Evolutionary conservation across 2,113 vertebrate genomes (phyloP).

Genomic region (Rhinolophus ferrumequinum): DNA sequence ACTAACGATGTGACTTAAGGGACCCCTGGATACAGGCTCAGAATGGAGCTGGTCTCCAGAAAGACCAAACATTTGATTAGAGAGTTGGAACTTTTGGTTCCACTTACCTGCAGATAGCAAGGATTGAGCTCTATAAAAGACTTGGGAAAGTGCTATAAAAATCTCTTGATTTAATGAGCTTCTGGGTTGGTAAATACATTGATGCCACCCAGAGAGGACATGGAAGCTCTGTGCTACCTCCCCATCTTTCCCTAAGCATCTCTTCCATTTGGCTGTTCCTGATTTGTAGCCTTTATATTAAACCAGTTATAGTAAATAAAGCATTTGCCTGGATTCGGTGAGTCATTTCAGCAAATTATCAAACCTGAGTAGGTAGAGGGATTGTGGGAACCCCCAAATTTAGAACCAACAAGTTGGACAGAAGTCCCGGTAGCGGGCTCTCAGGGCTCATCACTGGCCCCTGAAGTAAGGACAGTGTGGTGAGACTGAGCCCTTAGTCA

Average conservation of each 20-base stretch:
- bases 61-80: neutral
- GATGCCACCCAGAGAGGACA: neutral
- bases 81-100: neutral
- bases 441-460: neutral
- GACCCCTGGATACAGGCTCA: neutral
- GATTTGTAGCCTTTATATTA: neutral
- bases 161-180: neutral
- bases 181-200: neutral
- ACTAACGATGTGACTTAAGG: neutral
- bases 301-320: neutral
- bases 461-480: neutral
- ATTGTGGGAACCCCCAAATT: neutral
- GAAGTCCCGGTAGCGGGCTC: neutral
- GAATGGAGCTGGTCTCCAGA: neutral
- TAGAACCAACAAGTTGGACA: neutral
- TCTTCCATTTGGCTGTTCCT: neutral
- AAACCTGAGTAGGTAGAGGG: neutral
- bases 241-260: neutral
- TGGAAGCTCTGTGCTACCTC: neutral
- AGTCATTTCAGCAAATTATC: neutral
- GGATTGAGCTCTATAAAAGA: neutral
- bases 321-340: neutral
- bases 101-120: neutral
- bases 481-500: neutral
- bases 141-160: neutral